These are phyloP conservation scores for Hoplodrina blanda DNA, from an alignment of 2,888 invertebrate genomes.

Conservation along the genomic window DNA sequence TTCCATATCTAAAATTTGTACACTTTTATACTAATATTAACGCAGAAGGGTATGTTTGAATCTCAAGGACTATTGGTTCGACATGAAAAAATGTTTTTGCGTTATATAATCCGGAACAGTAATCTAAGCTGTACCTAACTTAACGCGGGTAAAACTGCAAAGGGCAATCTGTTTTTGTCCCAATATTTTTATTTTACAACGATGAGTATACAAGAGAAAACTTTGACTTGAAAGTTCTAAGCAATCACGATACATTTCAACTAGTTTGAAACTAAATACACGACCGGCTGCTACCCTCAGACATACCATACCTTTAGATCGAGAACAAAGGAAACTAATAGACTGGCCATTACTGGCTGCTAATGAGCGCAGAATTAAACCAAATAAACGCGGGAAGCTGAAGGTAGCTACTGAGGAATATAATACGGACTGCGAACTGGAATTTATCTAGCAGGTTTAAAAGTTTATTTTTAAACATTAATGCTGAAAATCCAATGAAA, in stretches of 20 bases:
- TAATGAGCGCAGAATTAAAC: constrained; percentile 30
- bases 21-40: too few species aligned
- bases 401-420: neutral
- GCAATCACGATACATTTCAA: neutral
- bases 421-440: neutral
- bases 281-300: neutral
- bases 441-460: neutral
- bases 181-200: neutral
- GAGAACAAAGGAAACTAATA: constrained; percentile 34
- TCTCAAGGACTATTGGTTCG: too few species aligned
- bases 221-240: neutral
- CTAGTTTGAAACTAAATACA: constrained; percentile 14
- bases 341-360: constrained; percentile 24
- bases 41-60: too few species aligned
- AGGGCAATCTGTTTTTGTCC: too few species aligned
- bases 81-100: too few species aligned
- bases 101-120: too few species aligned
- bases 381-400: constrained; percentile 9
- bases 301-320: constrained; percentile 10
- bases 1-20: too few species aligned
- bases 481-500: neutral
- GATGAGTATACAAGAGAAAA: neutral
- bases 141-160: too few species aligned
- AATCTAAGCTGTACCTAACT: too few species aligned
- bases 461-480: neutral